Base-by-base conservation (phyloP, 2,888 invertebrate species). In the Homarus gammarus region DNA sequence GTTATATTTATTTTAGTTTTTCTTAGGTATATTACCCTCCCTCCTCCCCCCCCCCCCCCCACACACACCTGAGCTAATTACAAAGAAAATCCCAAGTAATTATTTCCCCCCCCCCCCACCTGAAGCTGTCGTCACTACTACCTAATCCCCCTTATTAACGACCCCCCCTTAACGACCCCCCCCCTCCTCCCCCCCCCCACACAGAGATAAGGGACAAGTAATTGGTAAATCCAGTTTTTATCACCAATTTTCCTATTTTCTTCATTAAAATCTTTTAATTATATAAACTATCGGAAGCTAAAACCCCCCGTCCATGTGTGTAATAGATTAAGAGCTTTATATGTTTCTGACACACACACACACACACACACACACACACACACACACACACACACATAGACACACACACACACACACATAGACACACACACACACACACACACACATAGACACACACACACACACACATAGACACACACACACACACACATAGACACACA, bases 281-380 rank as follows among this genome's bases (percentile, higher is more conserved):
- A 56, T 56, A 56, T 18, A 49, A 49, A 0, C 49, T 15, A 49
- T 15, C 10, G 15, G 49, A 49, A 8, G 49, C 10, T 49, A 49
- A 49, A 49, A 31, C n/a, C 49, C 49, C 49, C 49, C 49, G 49
- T 49, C 49, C 10, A 15, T 15, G 15, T 8, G 49, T 8, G 15
- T 49, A 12, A 70, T 5, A 36, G 18, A 33, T 31, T 8, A n/a
- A 61, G 22, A 8, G n/a, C n/a, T n/a, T n/a, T n/a, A n/a, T n/a
- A n/a, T n/a, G n/a, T n/a, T n/a, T n/a, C n/a, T 68, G 27, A 61
- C 56, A 56, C 56, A 56, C 56, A 56, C 56, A 56, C 56, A 56
- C 56, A 56, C n/a, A 3, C 3, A n/a, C n/a, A n/a, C n/a, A n/a
- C n/a, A n/a, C n/a, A n/a, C n/a, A n/a, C n/a, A n/a, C n/a, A n/a